Percentiles rank a stretch among this genome's conserved stretches.
Evolutionary conservation across 2,888 invertebrate genomes (phyloP).

Genomic region (Odontocolon sp.): DNA sequence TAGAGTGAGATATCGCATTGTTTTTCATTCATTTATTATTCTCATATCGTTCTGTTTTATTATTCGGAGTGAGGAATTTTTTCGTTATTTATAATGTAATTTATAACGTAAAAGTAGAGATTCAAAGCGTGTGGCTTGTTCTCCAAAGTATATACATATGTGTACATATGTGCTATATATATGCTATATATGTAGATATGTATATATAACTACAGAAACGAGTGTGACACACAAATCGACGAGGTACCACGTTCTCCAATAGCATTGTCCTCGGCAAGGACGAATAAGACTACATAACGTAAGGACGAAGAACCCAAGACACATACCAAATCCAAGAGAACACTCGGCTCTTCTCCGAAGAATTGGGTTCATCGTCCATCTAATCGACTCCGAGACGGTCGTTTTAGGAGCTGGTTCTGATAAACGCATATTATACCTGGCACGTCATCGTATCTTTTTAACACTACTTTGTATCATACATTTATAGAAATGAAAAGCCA

Average conservation of each 20-base stretch:
- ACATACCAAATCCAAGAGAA: conserved; percentile 38
- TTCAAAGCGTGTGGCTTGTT: too few relatives aligned
- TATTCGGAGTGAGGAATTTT: neutral
- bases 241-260: neutral
- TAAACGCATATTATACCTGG: too few relatives aligned
- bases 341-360: too few relatives aligned
- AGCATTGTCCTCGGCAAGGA: conserved; percentile 34
- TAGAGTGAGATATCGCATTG: conserved; percentile 23
- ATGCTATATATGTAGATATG: too few relatives aligned
- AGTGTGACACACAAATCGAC: neutral
- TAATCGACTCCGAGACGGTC: too few relatives aligned
- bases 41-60: conserved; percentile 2
- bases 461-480: too few relatives aligned
- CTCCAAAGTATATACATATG: neutral
- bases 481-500: too few relatives aligned
- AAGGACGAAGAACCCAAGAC: neutral
- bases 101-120: neutral
- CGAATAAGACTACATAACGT: conserved; percentile 7
- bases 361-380: conserved; percentile 54
- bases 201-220: neutral
- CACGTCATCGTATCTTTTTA: too few relatives aligned
- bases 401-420: too few relatives aligned
- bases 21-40: conserved; percentile 5
- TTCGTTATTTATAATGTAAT: neutral
- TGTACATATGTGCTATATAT: too few relatives aligned